Evolutionary conservation across 2,797 vertebrate genomes (phyloP).

Genomic region (Telmatherina bonti): DNA sequence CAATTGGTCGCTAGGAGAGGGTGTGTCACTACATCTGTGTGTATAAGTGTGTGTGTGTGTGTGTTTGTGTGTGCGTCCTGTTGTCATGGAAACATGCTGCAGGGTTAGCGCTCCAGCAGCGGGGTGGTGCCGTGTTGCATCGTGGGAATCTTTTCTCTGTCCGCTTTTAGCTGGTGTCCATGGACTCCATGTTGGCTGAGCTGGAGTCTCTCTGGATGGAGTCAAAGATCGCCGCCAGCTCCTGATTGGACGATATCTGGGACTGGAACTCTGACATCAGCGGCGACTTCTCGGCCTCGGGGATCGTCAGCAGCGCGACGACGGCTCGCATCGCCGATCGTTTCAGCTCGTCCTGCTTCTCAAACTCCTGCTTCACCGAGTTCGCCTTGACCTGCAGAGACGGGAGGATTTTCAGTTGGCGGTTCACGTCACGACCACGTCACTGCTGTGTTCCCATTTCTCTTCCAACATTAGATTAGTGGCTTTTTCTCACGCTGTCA

Average conservation of each 20-base stretch:
- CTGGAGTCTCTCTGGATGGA: constrained; percentile 99
- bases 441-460: no score
- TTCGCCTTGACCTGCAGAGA: constrained; percentile 93
- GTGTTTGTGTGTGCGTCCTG: constrained; percentile 50
- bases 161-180: constrained; percentile 96
- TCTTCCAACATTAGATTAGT: no score
- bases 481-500: no score
- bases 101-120: constrained; percentile 73
- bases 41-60: constrained; percentile 51
- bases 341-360: constrained; percentile 99
- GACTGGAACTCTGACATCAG: constrained; percentile 99
- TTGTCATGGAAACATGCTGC: constrained; percentile 77
- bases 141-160: constrained; percentile 45
- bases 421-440: no score
- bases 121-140: constrained; percentile 68
- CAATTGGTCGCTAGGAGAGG: constrained; percentile 75
- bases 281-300: constrained; percentile 97
- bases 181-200: constrained; percentile 97
- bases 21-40: constrained; percentile 71
- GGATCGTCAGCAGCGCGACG: constrained; percentile 95
- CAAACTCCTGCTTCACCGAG: constrained; percentile 99
- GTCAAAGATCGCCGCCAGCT: constrained; percentile 99
- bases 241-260: constrained; percentile 98
- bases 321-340: constrained; percentile 98
- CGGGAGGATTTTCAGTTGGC: neutral